Percentiles rank a stretch among this genome's conserved stretches.
These are phyloP conservation scores for Cephus pygmeus DNA, from an alignment of 2,888 invertebrate genomes.

Conservation along the genomic window DNA sequence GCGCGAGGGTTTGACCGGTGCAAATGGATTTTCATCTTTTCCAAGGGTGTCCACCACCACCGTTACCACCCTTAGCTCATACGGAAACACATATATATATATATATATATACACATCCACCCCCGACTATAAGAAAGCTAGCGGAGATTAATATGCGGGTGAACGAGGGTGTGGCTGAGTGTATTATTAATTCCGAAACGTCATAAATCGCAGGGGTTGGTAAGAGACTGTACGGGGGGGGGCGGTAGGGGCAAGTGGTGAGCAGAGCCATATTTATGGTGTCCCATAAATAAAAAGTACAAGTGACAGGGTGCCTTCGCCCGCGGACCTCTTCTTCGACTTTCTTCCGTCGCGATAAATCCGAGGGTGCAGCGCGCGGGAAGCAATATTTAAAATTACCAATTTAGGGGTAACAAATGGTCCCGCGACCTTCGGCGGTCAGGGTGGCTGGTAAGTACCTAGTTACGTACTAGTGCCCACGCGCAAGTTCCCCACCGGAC, in stretches of 20 bases:
- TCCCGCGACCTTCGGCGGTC: neutral
- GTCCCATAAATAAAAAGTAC: slow-evolving; percentile 6
- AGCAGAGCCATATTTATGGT: neutral
- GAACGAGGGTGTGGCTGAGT: neutral
- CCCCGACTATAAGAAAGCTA: neutral
- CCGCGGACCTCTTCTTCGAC: neutral
- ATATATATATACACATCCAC: neutral
- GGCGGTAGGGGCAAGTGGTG: neutral
- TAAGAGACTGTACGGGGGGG: too few relatives aligned
- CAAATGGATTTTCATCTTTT: neutral
- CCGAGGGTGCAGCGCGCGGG: neutral
- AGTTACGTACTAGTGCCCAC: neutral
- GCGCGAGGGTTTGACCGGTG: neutral
- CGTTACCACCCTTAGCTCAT: neutral
- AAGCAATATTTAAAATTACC: slow-evolving; percentile 14
- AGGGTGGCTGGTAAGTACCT: neutral
- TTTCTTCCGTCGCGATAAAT: slow-evolving; percentile 1
- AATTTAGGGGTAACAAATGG: slow-evolving; percentile 12
- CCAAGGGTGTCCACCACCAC: neutral
- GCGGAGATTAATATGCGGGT: neutral
- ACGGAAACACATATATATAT: too few relatives aligned
- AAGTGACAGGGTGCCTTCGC: neutral
- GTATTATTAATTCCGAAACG: slow-evolving; percentile 3
- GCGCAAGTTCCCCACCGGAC: neutral
- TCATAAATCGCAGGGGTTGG: neutral